Evolutionary conservation across 2,113 vertebrate genomes (phyloP).

Genomic region (Gorilla gorilla): DNA sequence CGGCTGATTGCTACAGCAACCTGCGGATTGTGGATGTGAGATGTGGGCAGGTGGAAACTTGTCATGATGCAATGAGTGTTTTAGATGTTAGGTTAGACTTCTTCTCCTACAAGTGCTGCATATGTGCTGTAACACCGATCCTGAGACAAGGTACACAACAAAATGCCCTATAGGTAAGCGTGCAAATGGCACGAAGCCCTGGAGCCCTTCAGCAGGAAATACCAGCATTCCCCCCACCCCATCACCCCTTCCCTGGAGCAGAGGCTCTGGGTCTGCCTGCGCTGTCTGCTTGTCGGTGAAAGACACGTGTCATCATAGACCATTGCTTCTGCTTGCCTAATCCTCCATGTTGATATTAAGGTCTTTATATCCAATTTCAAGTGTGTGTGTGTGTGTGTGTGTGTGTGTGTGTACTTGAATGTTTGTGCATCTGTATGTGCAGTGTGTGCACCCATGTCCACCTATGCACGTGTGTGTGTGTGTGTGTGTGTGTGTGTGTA

Average conservation of each 20-base stretch:
- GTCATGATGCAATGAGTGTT: background rate
- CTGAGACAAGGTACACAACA: fast-evolving
- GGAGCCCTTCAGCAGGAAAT: background rate
- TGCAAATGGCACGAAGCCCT: too few relatives aligned
- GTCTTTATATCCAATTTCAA: background rate
- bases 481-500: fast-evolving
- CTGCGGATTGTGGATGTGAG: background rate
- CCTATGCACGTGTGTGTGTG: fast-evolving
- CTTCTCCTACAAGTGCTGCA: too few relatives aligned
- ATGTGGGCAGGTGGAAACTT: too few relatives aligned
- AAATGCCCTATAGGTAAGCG: fast-evolving
- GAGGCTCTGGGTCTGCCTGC: too few relatives aligned
- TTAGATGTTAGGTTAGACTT: background rate
- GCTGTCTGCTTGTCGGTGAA: fast-evolving
- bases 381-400: too few relatives aligned
- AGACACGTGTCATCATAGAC: fast-evolving
- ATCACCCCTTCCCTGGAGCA: fast-evolving
- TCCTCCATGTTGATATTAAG: fast-evolving
- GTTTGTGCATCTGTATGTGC: background rate
- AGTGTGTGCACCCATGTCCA: background rate
- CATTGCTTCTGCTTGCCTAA: fast-evolving
- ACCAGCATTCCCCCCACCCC: fast-evolving
- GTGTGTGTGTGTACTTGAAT: background rate
- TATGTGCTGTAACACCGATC: background rate
- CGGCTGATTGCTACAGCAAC: fast-evolving